Evolutionary conservation across 2,797 vertebrate genomes (phyloP), one percentile per base, ranked within the genome.

Genomic region (Cottoperca gobio): DNA sequence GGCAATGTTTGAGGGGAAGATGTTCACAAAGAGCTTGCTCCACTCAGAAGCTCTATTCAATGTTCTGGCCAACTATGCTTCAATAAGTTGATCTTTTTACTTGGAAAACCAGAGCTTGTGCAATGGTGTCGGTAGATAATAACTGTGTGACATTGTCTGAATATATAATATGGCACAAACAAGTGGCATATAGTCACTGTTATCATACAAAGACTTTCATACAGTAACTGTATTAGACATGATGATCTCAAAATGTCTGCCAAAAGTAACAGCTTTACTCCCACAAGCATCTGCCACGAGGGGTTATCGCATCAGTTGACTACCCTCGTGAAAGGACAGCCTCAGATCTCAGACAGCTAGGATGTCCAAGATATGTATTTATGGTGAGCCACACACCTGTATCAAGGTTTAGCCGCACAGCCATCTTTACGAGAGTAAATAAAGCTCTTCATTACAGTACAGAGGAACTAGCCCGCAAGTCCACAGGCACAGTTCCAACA

Each of bases 81-180:
- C 89, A 84, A 84, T 86, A 91, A 87, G 84, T 92, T 92, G 91
- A 93, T 93, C 87, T 90, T 94, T 92, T 91, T 87, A 83, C 87
- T 86, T 77, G 58, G 77, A 90, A 89, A 90, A 88, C 48, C 37
- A 70, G 67, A 76, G 77, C 60, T 87, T 76, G 59, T 77, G 58
- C 48, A 2, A 48, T 39, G 73, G 73, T 84, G 62, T 70, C 53
- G 39, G 52, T 52, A 45, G 73, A 76, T 49, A 81, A 75, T 55
- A 79, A 42, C 31, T 37, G 39, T 68, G 64, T n/a, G 33, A 72
- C 45, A 54, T 54, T 70, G 72, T 81, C 83, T 64, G 53, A 75
- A 82, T 76, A 67, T 76, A 76, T 72, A 71, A 79, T 35, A 68
- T 33, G 50, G 58, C 24, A 62, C 57, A 76, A 77, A 78, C n/a